These are phyloP conservation scores for Synergus umbraculus DNA, from an alignment of 2,888 invertebrate genomes.

Conservation along the genomic window DNA sequence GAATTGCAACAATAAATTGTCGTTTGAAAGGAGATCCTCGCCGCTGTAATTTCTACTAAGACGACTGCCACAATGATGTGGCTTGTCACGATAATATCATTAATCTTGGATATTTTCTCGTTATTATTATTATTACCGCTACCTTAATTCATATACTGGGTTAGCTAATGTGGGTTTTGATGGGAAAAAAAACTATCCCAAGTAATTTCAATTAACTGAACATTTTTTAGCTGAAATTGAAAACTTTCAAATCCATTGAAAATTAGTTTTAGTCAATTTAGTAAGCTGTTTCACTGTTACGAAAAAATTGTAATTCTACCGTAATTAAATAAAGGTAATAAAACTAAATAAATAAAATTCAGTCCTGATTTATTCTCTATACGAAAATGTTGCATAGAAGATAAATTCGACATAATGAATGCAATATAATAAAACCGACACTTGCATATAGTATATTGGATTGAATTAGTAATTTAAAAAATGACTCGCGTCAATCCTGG, in stretches of 20 bases:
- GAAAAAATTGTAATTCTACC: background rate
- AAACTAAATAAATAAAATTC: too few relatives aligned
- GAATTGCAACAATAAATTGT: slow-evolving; percentile 41
- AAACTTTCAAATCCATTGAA: too few relatives aligned
- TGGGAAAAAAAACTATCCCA: background rate
- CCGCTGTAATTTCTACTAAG: slow-evolving; percentile 43
- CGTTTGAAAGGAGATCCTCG: slow-evolving; percentile 42
- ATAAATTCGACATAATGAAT: background rate
- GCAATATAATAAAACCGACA: background rate
- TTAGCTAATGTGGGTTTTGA: background rate
- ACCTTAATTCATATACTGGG: background rate
- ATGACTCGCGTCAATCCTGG: background rate
- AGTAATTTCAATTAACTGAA: background rate
- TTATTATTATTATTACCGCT: background rate
- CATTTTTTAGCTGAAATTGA: too few relatives aligned
- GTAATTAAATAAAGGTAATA: background rate
- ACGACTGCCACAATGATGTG: background rate
- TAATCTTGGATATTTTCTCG: background rate
- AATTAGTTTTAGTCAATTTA: too few relatives aligned
- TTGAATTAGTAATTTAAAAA: background rate
- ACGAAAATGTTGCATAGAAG: background rate
- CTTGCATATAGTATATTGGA: background rate
- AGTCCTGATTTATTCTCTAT: too few relatives aligned
- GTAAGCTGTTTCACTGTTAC: too few relatives aligned
- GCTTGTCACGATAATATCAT: slow-evolving; percentile 4